Evolutionary conservation across 2,797 vertebrate genomes (phyloP).

Genomic region (Choloepus didactylus): DNA sequence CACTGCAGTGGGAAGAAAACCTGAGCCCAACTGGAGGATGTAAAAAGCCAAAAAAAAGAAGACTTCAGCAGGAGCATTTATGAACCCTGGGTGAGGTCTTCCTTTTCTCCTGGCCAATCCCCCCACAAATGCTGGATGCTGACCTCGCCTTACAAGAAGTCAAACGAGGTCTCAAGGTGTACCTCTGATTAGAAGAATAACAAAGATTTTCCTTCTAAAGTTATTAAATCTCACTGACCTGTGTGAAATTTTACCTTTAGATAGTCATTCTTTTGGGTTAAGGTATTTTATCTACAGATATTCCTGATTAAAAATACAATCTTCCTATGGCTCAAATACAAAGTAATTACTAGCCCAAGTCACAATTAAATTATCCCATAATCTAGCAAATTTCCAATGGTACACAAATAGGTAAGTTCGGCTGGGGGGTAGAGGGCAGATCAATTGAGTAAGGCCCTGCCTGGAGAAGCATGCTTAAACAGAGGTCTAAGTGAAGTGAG

Average conservation of each 20-base stretch:
- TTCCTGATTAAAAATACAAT: constrained; percentile 14
- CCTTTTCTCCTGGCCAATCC: background rate
- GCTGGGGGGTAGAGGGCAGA: background rate
- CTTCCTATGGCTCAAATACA: background rate
- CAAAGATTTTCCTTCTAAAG: background rate
- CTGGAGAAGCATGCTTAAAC: background rate
- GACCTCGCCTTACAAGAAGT: background rate
- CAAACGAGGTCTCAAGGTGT: background rate
- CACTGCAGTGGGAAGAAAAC: background rate
- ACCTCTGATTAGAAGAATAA: background rate
- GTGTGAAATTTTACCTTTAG: constrained; percentile 35
- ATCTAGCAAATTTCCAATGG: background rate
- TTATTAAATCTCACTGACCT: background rate
- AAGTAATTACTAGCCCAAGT: background rate
- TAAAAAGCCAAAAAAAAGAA: background rate
- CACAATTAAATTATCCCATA: background rate
- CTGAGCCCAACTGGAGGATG: background rate
- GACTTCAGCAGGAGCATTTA: background rate
- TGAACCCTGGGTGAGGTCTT: background rate
- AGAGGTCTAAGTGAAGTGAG: background rate
- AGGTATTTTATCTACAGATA: background rate
- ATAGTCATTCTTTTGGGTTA: background rate
- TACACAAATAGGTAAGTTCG: background rate
- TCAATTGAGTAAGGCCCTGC: fast-evolving
- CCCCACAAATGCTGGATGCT: background rate